A percentile compares a stretch with the other conserved stretches of the same genome.
phyloP scores from a whole-genome alignment of 2,888 invertebrate genomes.

The Hymenopus coronatus region DNA sequence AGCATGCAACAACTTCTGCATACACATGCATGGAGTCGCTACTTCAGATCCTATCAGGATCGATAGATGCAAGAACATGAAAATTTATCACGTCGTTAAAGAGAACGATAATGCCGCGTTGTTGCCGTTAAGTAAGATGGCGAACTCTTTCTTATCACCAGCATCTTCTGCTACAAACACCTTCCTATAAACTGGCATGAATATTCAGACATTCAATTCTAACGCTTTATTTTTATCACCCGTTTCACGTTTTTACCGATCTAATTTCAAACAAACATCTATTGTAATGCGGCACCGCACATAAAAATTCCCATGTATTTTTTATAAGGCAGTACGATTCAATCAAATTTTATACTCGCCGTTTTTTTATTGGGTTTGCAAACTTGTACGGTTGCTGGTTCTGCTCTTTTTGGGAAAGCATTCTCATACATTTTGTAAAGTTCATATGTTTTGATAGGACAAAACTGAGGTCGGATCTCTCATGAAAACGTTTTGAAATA shows the following conservation, averaged over 20 bases:
- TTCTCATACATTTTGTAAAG: background rate
- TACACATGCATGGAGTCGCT: background rate
- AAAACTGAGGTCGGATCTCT: no score
- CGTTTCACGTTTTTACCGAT: background rate
- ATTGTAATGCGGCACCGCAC: background rate
- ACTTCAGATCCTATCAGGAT: background rate
- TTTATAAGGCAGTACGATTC: background rate
- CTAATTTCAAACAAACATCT: background rate
- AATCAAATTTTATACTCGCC: background rate
- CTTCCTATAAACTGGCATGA: background rate
- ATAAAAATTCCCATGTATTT: background rate
- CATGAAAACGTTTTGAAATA: no score
- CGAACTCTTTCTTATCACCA: background rate
- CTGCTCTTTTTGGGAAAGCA: background rate
- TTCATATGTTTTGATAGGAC: no score
- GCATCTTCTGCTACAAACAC: background rate
- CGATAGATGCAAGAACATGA: background rate
- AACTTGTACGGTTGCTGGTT: background rate
- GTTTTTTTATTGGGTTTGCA: background rate
- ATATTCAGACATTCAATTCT: background rate
- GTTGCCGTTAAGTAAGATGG: background rate
- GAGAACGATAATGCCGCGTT: background rate
- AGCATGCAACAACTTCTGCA: background rate
- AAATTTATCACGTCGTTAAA: background rate
- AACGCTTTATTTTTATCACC: background rate